Percentiles rank a stretch among this genome's conserved stretches.
Evolutionary conservation across 2,888 invertebrate species (phyloP).

Genomic region (Xanthia togata): DNA sequence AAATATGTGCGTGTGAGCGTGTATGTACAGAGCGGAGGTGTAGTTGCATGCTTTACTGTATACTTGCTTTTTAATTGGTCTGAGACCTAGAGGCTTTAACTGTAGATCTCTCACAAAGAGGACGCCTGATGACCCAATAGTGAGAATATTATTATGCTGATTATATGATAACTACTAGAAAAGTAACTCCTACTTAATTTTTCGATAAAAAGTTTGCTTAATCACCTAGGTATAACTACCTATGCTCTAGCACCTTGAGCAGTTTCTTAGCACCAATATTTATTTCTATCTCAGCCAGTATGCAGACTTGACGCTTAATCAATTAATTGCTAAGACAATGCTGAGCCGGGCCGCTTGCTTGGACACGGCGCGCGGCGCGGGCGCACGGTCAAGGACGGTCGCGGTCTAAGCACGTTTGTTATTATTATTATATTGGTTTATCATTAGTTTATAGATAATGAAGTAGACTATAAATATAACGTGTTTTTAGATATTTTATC

Average conservation of each 20-base stretch:
- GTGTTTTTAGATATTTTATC: too few relatives aligned
- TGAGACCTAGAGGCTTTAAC: too few relatives aligned
- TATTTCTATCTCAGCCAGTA: background rate
- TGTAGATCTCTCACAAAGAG: background rate
- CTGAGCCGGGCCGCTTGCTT: conserved; percentile 50
- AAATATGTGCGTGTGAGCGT: too few relatives aligned
- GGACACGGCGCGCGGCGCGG: conserved; percentile 49
- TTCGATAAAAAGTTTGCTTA: too few relatives aligned
- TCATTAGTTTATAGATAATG: background rate
- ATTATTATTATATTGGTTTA: conserved; percentile 25
- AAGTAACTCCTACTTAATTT: background rate
- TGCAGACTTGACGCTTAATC: conserved; percentile 53
- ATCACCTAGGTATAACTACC: too few relatives aligned
- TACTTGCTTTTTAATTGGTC: too few relatives aligned
- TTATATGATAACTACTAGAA: background rate
- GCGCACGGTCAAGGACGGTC: conserved; percentile 63
- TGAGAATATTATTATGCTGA: background rate
- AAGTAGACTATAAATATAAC: background rate
- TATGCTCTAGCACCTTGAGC: conserved; percentile 19
- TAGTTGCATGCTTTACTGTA: too few relatives aligned
- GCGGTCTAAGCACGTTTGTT: conserved; percentile 20
- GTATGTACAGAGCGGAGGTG: too few relatives aligned
- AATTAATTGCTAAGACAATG: conserved; percentile 58
- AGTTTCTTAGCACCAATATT: background rate
- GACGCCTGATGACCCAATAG: background rate